These are phyloP conservation scores for Plodia interpunctella DNA, from an alignment of 1,140 invertebrate species.

Conservation along the genomic window DNA sequence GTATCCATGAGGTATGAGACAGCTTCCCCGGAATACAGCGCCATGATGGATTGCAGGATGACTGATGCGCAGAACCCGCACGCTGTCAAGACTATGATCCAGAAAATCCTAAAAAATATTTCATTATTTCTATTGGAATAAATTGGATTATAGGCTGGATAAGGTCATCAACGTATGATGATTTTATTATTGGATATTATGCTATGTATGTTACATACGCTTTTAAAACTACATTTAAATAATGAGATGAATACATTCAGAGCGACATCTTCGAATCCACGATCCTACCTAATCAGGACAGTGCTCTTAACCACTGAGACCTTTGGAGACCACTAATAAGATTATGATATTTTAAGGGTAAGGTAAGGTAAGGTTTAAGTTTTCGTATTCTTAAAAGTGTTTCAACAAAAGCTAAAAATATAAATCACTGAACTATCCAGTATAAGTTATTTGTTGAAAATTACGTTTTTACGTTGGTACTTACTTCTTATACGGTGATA, in stretches of 20 bases:
- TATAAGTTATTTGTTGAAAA: too few relatives aligned
- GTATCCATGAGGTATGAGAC: slow-evolving; percentile 77
- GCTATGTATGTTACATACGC: too few relatives aligned
- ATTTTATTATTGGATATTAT: neutral
- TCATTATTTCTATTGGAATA: neutral
- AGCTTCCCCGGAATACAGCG: slow-evolving; percentile 35
- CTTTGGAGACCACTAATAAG: too few relatives aligned
- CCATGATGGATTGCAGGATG: slow-evolving; percentile 38
- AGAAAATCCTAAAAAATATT: slow-evolving; percentile 47
- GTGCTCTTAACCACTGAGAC: too few relatives aligned
- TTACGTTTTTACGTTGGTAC: neutral
- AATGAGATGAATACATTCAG: too few relatives aligned
- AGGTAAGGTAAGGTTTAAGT: too few relatives aligned
- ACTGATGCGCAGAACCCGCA: slow-evolving; percentile 34
- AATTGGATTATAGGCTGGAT: too few relatives aligned
- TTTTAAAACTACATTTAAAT: too few relatives aligned
- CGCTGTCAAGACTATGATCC: slow-evolving; percentile 33
- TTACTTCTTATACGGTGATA: slow-evolving; percentile 32
- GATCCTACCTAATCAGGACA: too few relatives aligned
- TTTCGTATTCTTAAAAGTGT: too few relatives aligned
- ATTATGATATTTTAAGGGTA: too few relatives aligned
- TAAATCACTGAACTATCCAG: neutral
- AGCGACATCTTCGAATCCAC: too few relatives aligned
- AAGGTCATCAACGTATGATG: neutral
- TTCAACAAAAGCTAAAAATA: neutral